Evolutionary conservation across 2,888 invertebrate genomes (phyloP).

Genomic region (Agapetus fuscipes): DNA sequence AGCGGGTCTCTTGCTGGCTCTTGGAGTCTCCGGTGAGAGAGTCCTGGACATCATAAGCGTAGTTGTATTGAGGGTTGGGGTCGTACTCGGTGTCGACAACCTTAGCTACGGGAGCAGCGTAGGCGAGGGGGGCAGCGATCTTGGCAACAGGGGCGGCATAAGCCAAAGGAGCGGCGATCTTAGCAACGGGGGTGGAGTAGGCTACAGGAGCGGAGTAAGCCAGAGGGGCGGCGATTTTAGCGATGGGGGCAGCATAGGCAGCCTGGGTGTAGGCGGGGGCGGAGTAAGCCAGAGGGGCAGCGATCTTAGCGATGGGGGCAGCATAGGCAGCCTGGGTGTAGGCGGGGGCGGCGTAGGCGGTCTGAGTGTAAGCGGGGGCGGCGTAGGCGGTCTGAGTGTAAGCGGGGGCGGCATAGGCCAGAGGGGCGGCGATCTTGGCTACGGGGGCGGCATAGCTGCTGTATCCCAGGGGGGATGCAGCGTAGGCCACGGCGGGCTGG

Average conservation of each 20-base stretch:
- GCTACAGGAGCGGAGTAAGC: conserved; percentile 39
- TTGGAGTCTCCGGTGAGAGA: conserved; percentile 35
- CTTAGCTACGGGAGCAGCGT: conserved; percentile 25
- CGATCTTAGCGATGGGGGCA: conserved; percentile 25
- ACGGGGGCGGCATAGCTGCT: conserved; percentile 27
- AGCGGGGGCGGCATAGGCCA: conserved; percentile 25
- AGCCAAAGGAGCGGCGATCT: conserved; percentile 27
- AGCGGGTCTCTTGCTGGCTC: conserved; percentile 37
- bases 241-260: conserved; percentile 26
- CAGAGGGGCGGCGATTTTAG: conserved; percentile 25
- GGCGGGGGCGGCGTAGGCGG: conserved; percentile 4
- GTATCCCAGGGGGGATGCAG: conserved; percentile 24
- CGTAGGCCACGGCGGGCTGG: conserved; percentile 25
- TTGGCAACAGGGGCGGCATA: conserved; percentile 26
- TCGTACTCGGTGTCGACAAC: conserved; percentile 5
- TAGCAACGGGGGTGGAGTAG: conserved; percentile 25
- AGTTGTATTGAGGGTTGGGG: conserved; percentile 28
- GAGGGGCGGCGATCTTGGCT: conserved; percentile 28
- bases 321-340: conserved; percentile 4
- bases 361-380: conserved; percentile 18
- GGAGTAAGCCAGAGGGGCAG: conserved; percentile 20
- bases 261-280: conserved; percentile 16
- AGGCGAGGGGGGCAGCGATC: conserved; percentile 28
- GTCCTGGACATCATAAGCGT: conserved; percentile 30
- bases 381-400: conserved; percentile 9